These are phyloP conservation scores for Artemia sinica DNA, from an alignment of 2,888 invertebrate species.

Conservation along the genomic window DNA sequence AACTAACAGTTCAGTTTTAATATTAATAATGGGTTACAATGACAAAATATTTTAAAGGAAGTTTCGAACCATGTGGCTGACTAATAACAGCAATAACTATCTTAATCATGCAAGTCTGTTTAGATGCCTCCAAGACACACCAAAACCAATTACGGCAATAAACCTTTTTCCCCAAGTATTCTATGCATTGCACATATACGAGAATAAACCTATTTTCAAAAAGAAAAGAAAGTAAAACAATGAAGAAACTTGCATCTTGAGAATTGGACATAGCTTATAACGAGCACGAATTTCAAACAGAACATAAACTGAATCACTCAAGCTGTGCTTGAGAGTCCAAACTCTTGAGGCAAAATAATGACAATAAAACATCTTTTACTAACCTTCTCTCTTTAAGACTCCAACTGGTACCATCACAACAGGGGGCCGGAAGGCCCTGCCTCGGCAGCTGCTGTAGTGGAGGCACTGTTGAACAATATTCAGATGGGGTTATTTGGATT, in stretches of 20 bases:
- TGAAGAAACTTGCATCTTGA: background rate
- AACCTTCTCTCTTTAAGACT: constrained; percentile 53
- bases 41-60: too few relatives aligned
- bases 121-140: constrained; percentile 24
- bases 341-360: too few relatives aligned
- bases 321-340: too few relatives aligned
- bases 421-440: constrained; percentile 37
- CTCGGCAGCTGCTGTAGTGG: constrained; percentile 50
- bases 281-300: too few relatives aligned
- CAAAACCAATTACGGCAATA: background rate
- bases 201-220: background rate
- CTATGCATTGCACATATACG: background rate
- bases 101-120: too few relatives aligned
- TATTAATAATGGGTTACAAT: too few relatives aligned
- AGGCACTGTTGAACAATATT: constrained; percentile 66
- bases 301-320: too few relatives aligned
- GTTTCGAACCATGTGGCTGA: too few relatives aligned
- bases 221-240: too few relatives aligned
- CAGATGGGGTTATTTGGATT: constrained; percentile 73
- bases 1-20: too few relatives aligned
- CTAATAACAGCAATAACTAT: too few relatives aligned
- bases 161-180: background rate
- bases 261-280: background rate
- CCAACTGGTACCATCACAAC: constrained; percentile 72
- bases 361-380: too few relatives aligned